Percentiles rank a stretch among this genome's conserved stretches.
These are phyloP conservation scores for Silvanus unidentatus DNA, from an alignment of 2,888 invertebrate genomes.

Conservation along the genomic window DNA sequence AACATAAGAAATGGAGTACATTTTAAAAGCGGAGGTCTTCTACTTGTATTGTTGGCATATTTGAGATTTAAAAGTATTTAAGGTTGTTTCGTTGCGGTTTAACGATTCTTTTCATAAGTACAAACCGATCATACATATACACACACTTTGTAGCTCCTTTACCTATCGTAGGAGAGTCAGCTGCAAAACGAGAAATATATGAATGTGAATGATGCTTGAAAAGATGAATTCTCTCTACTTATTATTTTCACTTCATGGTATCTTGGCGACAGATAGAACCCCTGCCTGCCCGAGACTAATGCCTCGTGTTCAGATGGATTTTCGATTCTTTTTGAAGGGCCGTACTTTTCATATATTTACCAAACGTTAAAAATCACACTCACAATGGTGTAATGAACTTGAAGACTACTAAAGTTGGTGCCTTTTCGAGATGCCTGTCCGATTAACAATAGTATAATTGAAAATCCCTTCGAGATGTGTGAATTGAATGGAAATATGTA, in stretches of 20 bases:
- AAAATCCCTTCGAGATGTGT: slow-evolving; percentile 28
- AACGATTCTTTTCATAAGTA: slow-evolving; percentile 22
- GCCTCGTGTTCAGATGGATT: slow-evolving; percentile 9
- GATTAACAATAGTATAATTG: slow-evolving; percentile 36
- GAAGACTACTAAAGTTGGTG: slow-evolving; percentile 20
- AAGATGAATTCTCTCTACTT: slow-evolving; percentile 16
- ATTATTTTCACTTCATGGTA: slow-evolving; percentile 22
- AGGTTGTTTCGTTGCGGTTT: slow-evolving; percentile 25
- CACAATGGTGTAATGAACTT: slow-evolving; percentile 34
- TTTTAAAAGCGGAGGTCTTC: no score
- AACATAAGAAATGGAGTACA: no score
- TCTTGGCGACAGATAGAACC: slow-evolving; percentile 8
- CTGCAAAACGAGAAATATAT: slow-evolving; percentile 18
- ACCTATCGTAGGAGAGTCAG: slow-evolving; percentile 14
- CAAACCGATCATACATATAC: slow-evolving; percentile 11
- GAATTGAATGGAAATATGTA: slow-evolving; percentile 37
- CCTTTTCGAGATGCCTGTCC: slow-evolving; percentile 33
- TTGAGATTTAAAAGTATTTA: slow-evolving; percentile 17
- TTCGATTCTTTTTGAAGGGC: slow-evolving; percentile 18
- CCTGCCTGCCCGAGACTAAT: slow-evolving; percentile 3
- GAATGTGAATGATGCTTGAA: slow-evolving; percentile 15
- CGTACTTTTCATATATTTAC: slow-evolving; percentile 22
- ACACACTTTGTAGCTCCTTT: no score
- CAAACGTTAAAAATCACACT: slow-evolving; percentile 7
- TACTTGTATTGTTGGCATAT: not conserved